Conservation (phyloP, 1,140 invertebrate species). For the Eciton burchellii region DNA sequence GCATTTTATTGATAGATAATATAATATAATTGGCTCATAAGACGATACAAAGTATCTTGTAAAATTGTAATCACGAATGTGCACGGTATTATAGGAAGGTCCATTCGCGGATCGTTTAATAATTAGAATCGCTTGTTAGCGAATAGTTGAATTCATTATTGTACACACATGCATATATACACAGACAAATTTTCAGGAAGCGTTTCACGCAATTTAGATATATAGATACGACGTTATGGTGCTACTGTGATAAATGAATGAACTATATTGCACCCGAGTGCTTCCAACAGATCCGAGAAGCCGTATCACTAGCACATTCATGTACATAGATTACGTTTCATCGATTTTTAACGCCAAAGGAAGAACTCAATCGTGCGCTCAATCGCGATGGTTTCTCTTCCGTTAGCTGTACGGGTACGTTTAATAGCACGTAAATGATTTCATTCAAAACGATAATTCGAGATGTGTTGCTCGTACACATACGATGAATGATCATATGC, state of each 20-base stretch:
- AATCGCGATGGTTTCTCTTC: neutral
- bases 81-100: neutral
- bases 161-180: neutral
- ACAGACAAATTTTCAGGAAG: constrained; percentile 10
- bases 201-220: constrained; percentile 14
- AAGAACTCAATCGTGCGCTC: neutral
- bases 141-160: constrained; percentile 32
- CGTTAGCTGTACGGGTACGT: neutral
- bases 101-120: constrained; percentile 14
- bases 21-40: constrained; percentile 4
- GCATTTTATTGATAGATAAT: neutral
- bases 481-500: neutral
- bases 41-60: neutral
- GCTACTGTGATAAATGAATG: constrained; percentile 59
- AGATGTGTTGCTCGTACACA: constrained; percentile 14
- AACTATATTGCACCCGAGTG: constrained; percentile 32
- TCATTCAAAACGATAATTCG: neutral
- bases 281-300: constrained; percentile 7
- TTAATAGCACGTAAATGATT: neutral
- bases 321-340: constrained; percentile 51
- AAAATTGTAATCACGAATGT: constrained; percentile 22
- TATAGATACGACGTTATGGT: constrained; percentile 39
- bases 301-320: constrained; percentile 41
- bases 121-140: neutral
- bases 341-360: constrained; percentile 35